Evolutionary conservation across 2,113 vertebrate genomes (phyloP), one percentile per base, ranked within the genome.

Genomic region (Anthoscopus minutus): DNA sequence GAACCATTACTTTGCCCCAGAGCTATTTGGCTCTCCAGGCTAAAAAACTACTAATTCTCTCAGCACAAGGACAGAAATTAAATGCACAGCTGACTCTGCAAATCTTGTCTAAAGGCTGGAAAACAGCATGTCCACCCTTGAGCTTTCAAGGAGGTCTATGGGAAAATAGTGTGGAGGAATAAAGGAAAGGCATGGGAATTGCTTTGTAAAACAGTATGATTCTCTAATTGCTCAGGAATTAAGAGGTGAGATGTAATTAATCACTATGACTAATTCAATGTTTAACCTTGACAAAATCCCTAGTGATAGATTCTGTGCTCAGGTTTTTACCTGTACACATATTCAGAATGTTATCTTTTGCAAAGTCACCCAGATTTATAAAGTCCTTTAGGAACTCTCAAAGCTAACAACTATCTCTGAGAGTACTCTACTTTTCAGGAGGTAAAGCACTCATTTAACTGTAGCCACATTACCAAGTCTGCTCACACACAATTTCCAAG

Each of bases 31-130:
- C 45, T 97, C 6, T 94, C 45, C 38, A 91, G 73, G 84, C 37
- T 78, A 69, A 96, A 91, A 69, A 88, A 40, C 80, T 84, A 73
- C 77, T 74, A 51, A 66, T 64, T 82, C 69, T 78, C 58, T 91
- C 87, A 87, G 61, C 17, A 33, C 38, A 80, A 50, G 65, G 42
- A 61, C 47, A 87, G 54, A 85, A 95, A 81, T 89, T 50, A 91
- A 88, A 93, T 82, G 64, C 66, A 82, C 70, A 97, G 45, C 89
- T 95, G 86, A 72, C 51, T 94, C 44, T 70, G 51, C 61, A 83
- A 67, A 56, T 93, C 64, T 89, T 78, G 42, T 79, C 67, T 92
- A 40, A 86, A 86, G 81, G n/a, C 73, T 93, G 80, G 61, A 92
- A 89, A 95, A 45, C 42, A 85, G 47, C 73, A 45, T 53, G 56